These are phyloP conservation scores for Cacatua alba DNA, from an alignment of 2,113 vertebrate species.

Conservation along the genomic window DNA sequence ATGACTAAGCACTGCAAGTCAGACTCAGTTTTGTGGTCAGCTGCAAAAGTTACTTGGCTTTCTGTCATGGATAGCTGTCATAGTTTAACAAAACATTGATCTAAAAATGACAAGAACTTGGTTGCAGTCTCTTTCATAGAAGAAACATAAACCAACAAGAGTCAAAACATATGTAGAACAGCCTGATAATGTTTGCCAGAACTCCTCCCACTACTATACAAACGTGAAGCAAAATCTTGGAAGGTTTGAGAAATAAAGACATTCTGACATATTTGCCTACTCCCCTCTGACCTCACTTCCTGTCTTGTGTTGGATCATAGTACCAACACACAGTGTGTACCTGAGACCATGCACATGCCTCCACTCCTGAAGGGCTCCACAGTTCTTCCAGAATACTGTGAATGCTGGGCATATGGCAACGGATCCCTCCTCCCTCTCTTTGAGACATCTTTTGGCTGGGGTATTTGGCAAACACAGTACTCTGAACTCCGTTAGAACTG, in stretches of 20 bases:
- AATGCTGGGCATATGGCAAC: background rate
- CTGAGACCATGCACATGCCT: background rate
- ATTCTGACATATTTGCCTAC: background rate
- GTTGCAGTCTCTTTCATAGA: constrained; percentile 52
- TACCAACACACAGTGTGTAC: background rate
- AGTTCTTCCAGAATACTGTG: background rate
- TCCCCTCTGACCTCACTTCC: background rate
- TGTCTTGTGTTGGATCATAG: background rate
- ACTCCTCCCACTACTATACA: constrained; percentile 41
- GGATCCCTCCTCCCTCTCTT: background rate
- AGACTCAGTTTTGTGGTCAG: constrained; percentile 63
- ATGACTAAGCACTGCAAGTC: constrained; percentile 61
- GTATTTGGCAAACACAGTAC: constrained; percentile 47
- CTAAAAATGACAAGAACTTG: constrained; percentile 71
- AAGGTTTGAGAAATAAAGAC: background rate
- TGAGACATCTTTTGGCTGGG: constrained; percentile 46
- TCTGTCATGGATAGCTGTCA: constrained; percentile 56
- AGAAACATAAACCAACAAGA: constrained; percentile 66
- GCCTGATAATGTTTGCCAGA: constrained; percentile 42
- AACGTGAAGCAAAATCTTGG: background rate
- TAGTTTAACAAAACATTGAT: constrained; percentile 69
- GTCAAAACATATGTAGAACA: constrained; percentile 67
- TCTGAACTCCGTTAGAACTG: background rate
- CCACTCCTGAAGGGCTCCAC: background rate
- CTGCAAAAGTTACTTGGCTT: constrained; percentile 66